A percentile compares a stretch with the other conserved stretches of the same genome.
phyloP scores from a whole-genome alignment of 2,797 vertebrate species.

The Danio tinwini region DNA sequence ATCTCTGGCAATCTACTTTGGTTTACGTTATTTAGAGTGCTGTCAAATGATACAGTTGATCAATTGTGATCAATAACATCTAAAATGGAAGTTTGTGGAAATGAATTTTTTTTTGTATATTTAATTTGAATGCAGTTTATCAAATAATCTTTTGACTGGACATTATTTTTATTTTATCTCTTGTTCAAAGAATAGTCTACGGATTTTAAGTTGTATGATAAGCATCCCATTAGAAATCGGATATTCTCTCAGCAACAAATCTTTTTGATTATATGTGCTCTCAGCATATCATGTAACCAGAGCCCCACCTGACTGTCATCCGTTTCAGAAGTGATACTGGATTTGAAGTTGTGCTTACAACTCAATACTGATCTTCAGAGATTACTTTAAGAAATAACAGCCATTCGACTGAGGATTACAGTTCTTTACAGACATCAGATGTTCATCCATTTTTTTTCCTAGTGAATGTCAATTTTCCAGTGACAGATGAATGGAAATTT shows the following conservation, averaged over 20 bases:
- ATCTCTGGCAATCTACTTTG: constrained; percentile 13
- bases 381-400: constrained; percentile 21
- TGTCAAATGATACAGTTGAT: no score
- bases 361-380: constrained; percentile 3
- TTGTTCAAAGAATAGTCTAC: constrained; percentile 58
- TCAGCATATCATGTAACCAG: not conserved
- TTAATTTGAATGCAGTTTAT: no score
- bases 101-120: no score
- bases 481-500: constrained; percentile 38
- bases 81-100: no score
- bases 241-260: constrained; percentile 20
- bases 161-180: not conserved
- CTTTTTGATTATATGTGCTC: not conserved
- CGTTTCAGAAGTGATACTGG: constrained; percentile 7
- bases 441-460: not conserved
- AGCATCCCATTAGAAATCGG: not conserved
- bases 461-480: not conserved
- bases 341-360: not conserved
- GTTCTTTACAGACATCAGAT: constrained; percentile 6
- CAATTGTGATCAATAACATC: no score
- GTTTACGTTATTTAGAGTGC: not conserved
- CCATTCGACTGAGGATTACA: not conserved
- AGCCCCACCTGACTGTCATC: not conserved
- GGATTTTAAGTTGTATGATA: constrained; percentile 53
- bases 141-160: no score